Evolutionary conservation across 1,140 invertebrate species (phyloP).

Genomic region (Akabosia matsudoensis): DNA sequence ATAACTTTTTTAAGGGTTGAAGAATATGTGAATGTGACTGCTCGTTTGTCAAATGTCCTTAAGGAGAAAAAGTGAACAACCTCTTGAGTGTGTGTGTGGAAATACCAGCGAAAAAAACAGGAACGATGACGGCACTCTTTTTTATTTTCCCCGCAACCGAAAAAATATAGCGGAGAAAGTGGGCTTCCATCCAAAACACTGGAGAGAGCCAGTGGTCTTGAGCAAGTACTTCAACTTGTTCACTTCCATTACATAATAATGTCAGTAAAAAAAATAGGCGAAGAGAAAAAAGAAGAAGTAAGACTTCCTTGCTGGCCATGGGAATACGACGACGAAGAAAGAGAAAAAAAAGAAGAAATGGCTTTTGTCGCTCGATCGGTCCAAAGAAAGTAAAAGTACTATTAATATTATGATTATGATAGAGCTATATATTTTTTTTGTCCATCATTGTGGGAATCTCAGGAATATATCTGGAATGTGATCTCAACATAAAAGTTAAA

Average conservation of each 20-base stretch:
- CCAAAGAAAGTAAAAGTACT: no score
- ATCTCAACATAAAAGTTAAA: no score
- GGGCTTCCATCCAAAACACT: not conserved
- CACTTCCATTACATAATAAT: not conserved
- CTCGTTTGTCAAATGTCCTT: constrained; percentile 11
- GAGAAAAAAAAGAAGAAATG: not conserved
- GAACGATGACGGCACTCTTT: not conserved
- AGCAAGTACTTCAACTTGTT: not conserved
- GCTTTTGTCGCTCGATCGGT: no score
- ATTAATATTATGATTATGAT: not conserved
- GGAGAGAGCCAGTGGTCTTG: not conserved
- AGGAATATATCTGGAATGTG: no score
- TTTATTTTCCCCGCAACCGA: not conserved
- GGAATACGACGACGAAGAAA: no score
- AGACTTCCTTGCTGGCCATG: no score
- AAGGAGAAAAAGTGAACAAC: not conserved
- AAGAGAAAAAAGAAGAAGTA: no score
- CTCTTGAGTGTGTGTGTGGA: not conserved
- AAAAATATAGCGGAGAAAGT: not conserved
- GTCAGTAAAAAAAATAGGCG: not conserved
- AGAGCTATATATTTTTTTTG: not conserved
- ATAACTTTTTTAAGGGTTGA: not conserved
- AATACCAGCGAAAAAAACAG: not conserved
- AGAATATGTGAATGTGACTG: not conserved
- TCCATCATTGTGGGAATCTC: no score